Percentiles rank a stretch among this genome's conserved stretches.
These are phyloP conservation scores for Tiaroga cobitis DNA, from an alignment of 2,797 vertebrate species.

Conservation along the genomic window DNA sequence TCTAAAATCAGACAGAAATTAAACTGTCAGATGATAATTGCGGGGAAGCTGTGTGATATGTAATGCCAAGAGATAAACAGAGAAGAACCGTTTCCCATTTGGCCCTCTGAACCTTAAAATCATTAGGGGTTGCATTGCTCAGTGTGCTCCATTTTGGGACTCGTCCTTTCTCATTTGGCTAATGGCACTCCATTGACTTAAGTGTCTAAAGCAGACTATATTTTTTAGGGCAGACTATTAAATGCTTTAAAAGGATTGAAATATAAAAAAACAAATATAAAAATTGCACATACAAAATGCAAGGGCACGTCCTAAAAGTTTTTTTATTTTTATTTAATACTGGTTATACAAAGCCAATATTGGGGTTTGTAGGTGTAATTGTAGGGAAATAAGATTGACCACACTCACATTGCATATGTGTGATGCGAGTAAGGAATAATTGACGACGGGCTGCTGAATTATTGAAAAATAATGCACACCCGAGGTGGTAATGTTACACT, in stretches of 20 bases:
- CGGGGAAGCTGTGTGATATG: slow-evolving; percentile 33
- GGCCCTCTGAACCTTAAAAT: slow-evolving; percentile 26
- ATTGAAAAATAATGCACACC: too few relatives aligned
- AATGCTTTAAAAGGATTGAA: too few relatives aligned
- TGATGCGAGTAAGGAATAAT: too few relatives aligned
- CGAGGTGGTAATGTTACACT: too few relatives aligned
- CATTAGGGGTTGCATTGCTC: slow-evolving; percentile 59
- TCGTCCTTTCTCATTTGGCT: slow-evolving; percentile 63
- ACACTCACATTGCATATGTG: background rate
- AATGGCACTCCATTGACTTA: slow-evolving; percentile 66
- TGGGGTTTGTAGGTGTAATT: background rate
- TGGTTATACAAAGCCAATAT: background rate
- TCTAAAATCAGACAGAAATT: slow-evolving; percentile 31
- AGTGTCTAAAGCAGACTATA: slow-evolving; percentile 13
- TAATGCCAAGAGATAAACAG: slow-evolving; percentile 47
- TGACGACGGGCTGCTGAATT: too few relatives aligned
- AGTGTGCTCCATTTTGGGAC: slow-evolving; percentile 59
- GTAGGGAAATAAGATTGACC: background rate
- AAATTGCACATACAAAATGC: too few relatives aligned
- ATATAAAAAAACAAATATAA: background rate
- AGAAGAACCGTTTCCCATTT: slow-evolving; percentile 35
- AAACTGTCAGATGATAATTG: slow-evolving; percentile 44
- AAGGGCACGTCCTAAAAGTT: too few relatives aligned
- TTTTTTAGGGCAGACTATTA: background rate
- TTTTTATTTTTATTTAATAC: background rate